Evolutionary conservation across 2,888 invertebrate genomes (phyloP).

Genomic region (Galeruca laticollis): DNA sequence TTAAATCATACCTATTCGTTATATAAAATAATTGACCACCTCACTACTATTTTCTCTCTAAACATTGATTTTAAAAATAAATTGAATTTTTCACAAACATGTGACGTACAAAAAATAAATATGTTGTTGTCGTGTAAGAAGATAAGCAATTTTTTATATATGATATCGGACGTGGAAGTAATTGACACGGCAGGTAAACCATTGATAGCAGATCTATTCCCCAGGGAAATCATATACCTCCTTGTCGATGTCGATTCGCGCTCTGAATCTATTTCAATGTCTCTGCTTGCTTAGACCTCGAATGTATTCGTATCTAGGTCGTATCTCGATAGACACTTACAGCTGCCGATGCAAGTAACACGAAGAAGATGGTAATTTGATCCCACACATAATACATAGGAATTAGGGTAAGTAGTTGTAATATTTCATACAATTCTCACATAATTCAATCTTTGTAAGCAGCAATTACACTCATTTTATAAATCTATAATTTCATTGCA

Average conservation of each 20-base stretch:
- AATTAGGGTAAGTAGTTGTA: neutral
- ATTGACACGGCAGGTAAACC: constrained; percentile 33
- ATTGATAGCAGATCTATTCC: constrained; percentile 24
- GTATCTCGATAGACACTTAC: constrained; percentile 27
- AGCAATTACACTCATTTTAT: no score
- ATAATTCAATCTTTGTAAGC: no score
- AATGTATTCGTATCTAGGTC: constrained; percentile 17
- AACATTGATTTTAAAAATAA: no score
- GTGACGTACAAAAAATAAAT: neutral
- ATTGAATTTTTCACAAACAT: neutral
- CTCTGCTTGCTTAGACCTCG: constrained; percentile 18
- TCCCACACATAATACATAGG: neutral
- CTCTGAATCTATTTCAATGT: constrained; percentile 28
- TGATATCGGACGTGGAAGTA: neutral
- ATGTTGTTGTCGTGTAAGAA: neutral
- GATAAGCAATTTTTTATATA: constrained; percentile 6
- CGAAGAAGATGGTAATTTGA: neutral
- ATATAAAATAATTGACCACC: no score
- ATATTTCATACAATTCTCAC: no score
- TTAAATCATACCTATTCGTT: no score
- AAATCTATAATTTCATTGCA: no score
- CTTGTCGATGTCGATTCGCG: constrained; percentile 34
- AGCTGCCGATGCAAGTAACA: neutral
- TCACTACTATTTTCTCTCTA: no score
- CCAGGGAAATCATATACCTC: constrained; percentile 31